These are phyloP conservation scores for Ophioninae sp. DNA, from an alignment of 2,888 invertebrate species.

Conservation along the genomic window DNA sequence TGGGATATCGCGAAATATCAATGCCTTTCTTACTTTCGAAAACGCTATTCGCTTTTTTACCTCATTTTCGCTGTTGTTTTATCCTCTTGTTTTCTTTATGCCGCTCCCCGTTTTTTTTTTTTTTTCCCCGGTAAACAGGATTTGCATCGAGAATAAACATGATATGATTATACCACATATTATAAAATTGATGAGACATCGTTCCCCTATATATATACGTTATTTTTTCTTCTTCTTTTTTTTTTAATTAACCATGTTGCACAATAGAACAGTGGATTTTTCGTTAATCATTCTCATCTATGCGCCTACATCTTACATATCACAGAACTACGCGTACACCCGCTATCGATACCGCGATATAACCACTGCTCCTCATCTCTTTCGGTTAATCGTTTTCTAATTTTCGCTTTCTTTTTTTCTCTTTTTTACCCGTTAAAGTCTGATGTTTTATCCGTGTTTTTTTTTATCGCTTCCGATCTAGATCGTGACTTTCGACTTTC, in stretches of 20 bases:
- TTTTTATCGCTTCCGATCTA: neutral
- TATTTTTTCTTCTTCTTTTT: slow-evolving; percentile 55
- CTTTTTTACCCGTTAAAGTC: neutral
- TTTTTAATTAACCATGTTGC: slow-evolving; percentile 76
- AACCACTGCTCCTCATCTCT: slow-evolving; percentile 9
- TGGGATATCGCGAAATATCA: slow-evolving; percentile 69
- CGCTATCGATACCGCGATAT: slow-evolving; percentile 72
- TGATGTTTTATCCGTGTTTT: neutral
- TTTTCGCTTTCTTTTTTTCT: neutral
- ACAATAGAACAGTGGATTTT: slow-evolving; percentile 76
- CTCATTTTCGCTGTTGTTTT: slow-evolving; percentile 50
- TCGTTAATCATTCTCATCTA: slow-evolving; percentile 64
- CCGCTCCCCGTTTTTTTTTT: slow-evolving; percentile 29
- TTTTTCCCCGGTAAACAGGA: slow-evolving; percentile 66
- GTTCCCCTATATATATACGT: slow-evolving; percentile 25
- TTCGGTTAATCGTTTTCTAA: neutral
- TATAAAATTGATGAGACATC: slow-evolving; percentile 75
- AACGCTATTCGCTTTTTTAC: slow-evolving; percentile 37
- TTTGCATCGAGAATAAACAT: slow-evolving; percentile 72
- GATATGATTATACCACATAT: slow-evolving; percentile 74
- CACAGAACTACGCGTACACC: slow-evolving; percentile 81
- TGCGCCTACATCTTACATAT: slow-evolving; percentile 81
- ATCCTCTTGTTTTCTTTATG: slow-evolving; percentile 48
- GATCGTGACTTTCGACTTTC: slow-evolving; percentile 1
- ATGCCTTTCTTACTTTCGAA: slow-evolving; percentile 59